These are phyloP conservation scores for Pammene fasciana DNA, from an alignment of 2,888 invertebrate species.

Conservation along the genomic window DNA sequence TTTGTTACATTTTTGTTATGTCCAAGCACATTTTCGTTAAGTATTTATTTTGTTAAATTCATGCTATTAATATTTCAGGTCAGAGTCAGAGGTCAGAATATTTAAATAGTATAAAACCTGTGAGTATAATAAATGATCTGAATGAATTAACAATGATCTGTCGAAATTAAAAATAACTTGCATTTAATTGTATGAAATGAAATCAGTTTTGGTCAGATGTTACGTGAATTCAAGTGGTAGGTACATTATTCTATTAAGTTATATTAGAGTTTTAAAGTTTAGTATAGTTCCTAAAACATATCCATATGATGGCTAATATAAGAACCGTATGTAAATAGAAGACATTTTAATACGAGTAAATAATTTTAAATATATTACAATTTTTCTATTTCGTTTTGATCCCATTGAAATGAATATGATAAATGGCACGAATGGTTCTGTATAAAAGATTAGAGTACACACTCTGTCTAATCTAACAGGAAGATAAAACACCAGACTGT, in stretches of 20 bases:
- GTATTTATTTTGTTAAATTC: no score
- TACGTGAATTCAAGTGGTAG: no score
- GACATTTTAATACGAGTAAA: slow-evolving; percentile 4
- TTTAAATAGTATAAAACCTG: no score
- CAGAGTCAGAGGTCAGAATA: no score
- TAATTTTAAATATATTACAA: neutral
- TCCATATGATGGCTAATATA: slow-evolving; percentile 2
- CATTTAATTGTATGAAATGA: no score
- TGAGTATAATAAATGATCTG: slow-evolving; percentile 18
- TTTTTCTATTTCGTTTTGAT: neutral
- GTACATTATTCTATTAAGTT: no score
- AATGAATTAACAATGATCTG: slow-evolving; percentile 21
- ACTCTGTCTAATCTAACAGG: neutral
- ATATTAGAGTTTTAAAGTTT: neutral
- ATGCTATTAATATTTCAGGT: no score
- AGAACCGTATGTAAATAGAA: slow-evolving; percentile 17
- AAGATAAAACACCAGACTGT: neutral
- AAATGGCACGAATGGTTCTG: no score
- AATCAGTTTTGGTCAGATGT: neutral
- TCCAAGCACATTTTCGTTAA: no score
- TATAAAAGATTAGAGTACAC: neutral
- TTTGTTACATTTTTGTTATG: no score
- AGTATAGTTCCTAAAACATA: slow-evolving; percentile 22
- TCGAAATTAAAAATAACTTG: neutral
- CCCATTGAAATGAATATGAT: no score